Evolutionary conservation across 2,888 invertebrate genomes (phyloP).

Genomic region (Hybos culiciformis): DNA sequence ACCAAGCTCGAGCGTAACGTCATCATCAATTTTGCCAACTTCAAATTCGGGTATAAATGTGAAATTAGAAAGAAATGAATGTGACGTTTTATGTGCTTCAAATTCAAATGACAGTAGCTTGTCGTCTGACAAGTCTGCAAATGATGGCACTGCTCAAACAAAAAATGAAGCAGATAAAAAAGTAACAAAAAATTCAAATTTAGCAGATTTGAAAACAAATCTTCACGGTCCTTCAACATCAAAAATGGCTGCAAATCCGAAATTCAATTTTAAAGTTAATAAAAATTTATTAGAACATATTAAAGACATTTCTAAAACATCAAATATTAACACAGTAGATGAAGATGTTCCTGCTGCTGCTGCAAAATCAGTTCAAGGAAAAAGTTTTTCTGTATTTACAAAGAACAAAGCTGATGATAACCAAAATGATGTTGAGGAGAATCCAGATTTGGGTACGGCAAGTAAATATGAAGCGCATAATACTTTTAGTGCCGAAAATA

Average conservation of each 20-base stretch:
- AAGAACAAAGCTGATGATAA: background rate
- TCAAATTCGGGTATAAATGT: slow-evolving; percentile 3
- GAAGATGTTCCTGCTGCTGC: background rate
- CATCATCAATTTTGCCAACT: background rate
- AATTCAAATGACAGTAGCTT: slow-evolving; percentile 32
- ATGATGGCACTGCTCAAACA: too few relatives aligned
- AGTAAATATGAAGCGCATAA: slow-evolving; percentile 11
- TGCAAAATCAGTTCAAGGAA: background rate
- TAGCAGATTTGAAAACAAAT: slow-evolving; percentile 17
- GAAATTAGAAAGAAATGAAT: slow-evolving; percentile 19
- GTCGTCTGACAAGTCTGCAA: slow-evolving; percentile 19
- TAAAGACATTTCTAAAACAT: too few relatives aligned
- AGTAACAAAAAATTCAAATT: slow-evolving; percentile 13
- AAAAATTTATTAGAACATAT: too few relatives aligned
- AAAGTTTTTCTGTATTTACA: too few relatives aligned
- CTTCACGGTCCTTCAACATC: too few relatives aligned
- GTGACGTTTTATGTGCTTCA: slow-evolving; percentile 28
- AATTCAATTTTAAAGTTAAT: slow-evolving; percentile 15
- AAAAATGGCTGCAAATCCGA: slow-evolving; percentile 11
- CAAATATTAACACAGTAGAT: too few relatives aligned
- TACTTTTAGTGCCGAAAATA: slow-evolving; percentile 17
- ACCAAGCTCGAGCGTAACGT: background rate
- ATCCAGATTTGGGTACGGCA: slow-evolving; percentile 2
- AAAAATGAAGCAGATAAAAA: slow-evolving; percentile 9
- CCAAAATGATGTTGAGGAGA: background rate